Conservation (phyloP, 2,797 vertebrate species). For the Cryptoblepharus egeriae region DNA sequence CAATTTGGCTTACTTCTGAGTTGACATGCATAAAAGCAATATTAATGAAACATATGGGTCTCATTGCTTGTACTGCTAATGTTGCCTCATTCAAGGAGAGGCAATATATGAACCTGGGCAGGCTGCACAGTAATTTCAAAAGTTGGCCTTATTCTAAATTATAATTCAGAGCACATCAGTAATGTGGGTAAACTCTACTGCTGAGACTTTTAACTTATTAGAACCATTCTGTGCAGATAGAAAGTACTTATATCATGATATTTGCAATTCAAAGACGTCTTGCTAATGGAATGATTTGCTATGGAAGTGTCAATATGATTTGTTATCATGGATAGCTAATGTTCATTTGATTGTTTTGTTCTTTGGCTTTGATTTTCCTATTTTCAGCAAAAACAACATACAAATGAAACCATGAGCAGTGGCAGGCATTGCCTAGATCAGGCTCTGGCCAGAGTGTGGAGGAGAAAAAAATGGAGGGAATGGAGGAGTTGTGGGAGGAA, state of each 20-base stretch:
- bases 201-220: conserved; percentile 3
- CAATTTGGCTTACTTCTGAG: too few species aligned
- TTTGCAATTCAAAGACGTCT: conserved; percentile 47
- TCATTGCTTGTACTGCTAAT: neutral
- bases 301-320: conserved; percentile 59
- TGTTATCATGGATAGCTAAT: conserved; percentile 43
- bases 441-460: too few species aligned
- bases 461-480: too few species aligned
- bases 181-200: conserved; percentile 11
- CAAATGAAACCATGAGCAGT: conserved; percentile 42
- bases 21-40: too few species aligned
- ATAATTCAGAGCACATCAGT: conserved; percentile 5
- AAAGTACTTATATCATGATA: conserved; percentile 36
- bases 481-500: too few species aligned
- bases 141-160: neutral
- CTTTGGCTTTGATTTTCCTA: conserved; percentile 27
- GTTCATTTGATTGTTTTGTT: conserved; percentile 47
- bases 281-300: conserved; percentile 50
- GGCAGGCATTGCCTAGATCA: too few species aligned
- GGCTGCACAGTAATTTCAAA: neutral
- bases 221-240: conserved; percentile 15
- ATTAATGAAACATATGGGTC: conserved; percentile 1
- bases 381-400: conserved; percentile 43
- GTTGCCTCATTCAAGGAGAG: neutral
- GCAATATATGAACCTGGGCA: neutral